Conservation (phyloP, 2,113 vertebrate species). For the Phrynosoma platyrhinos region DNA sequence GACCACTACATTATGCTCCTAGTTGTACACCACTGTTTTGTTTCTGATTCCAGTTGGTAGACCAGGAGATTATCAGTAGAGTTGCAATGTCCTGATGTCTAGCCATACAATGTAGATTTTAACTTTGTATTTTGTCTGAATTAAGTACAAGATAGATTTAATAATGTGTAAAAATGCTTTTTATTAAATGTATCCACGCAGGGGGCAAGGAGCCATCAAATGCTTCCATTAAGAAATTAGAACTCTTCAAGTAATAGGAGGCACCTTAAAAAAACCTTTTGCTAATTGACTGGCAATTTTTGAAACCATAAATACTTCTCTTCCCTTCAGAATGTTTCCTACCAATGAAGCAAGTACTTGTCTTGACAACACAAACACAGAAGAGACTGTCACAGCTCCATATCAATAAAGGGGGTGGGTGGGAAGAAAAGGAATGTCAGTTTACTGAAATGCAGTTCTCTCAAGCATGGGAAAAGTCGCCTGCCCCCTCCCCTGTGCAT, state of each 20-base stretch:
- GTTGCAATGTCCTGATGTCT: background rate
- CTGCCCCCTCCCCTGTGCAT: background rate
- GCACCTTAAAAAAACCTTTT: too few species aligned
- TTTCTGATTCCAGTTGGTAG: background rate
- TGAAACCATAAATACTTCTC: background rate
- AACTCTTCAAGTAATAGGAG: background rate
- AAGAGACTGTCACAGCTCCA: background rate
- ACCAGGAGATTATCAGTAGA: background rate
- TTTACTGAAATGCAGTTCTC: background rate
- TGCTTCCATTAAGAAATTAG: background rate
- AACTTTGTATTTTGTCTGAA: background rate
- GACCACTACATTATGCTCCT: background rate
- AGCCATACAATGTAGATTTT: background rate
- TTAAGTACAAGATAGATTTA: conserved; percentile 5
- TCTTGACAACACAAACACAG: background rate
- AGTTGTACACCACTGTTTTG: background rate
- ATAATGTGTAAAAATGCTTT: background rate
- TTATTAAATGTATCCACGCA: background rate
- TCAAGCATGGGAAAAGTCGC: background rate
- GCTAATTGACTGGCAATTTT: background rate
- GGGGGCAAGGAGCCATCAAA: background rate
- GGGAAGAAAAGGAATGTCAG: background rate
- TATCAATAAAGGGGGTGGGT: background rate
- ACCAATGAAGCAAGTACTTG: background rate
- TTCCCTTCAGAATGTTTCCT: background rate